A percentile compares a stretch with the other conserved stretches of the same genome.
Evolutionary conservation across 2,113 vertebrate species (phyloP).

Genomic region (Bos indicus): DNA sequence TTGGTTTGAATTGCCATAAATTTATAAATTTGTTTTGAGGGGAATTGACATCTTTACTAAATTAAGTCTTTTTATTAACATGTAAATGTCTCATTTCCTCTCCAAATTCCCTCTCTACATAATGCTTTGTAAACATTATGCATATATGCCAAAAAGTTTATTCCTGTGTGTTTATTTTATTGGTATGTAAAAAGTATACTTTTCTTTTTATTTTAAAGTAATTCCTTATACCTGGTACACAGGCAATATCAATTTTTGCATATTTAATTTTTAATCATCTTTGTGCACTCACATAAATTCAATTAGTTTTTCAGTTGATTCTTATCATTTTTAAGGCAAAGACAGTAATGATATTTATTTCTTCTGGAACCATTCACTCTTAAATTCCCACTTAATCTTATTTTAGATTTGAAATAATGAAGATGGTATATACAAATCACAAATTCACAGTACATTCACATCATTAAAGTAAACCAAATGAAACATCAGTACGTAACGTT

Average conservation of each 20-base stretch:
- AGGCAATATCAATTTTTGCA: neutral
- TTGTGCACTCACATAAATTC: neutral
- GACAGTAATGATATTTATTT: neutral
- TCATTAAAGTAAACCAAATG: neutral
- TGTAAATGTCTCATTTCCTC: neutral
- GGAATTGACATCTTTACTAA: neutral
- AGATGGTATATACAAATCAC: neutral
- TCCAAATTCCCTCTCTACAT: neutral
- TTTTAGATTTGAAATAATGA: neutral
- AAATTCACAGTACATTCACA: neutral
- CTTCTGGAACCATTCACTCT: neutral
- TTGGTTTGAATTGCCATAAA: neutral
- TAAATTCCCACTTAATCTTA: neutral
- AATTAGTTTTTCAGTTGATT: neutral
- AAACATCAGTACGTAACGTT: neutral
- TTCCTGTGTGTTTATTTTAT: neutral
- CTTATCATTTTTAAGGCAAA: neutral
- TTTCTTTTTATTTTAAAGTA: neutral
- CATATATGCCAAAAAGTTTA: neutral
- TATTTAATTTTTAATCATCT: constrained; percentile 29
- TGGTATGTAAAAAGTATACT: neutral
- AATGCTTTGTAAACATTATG: neutral
- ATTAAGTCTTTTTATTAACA: neutral
- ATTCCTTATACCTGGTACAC: neutral
- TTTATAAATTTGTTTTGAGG: neutral